phyloP scores from a whole-genome alignment of 2,888 invertebrate genomes.

The Trachelus iudaicus region DNA sequence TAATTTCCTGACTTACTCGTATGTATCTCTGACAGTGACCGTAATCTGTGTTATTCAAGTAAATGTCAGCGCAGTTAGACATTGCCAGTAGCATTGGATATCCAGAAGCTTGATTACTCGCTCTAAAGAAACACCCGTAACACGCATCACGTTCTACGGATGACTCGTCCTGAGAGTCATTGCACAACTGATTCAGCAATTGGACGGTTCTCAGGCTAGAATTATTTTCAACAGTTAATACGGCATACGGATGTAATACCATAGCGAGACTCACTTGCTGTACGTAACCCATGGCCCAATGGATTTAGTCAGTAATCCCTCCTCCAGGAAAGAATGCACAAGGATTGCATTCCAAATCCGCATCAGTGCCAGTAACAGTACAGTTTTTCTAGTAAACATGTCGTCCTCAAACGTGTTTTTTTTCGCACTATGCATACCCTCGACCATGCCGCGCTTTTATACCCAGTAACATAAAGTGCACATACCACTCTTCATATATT shows the following conservation, averaged over 20 bases:
- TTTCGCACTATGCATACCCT: background rate
- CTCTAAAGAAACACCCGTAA: constrained; percentile 73
- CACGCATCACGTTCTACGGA: constrained; percentile 72
- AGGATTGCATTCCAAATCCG: background rate
- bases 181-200: constrained; percentile 73
- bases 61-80: constrained; percentile 47
- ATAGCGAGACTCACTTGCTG: background rate
- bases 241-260: background rate
- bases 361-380: background rate
- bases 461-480: background rate
- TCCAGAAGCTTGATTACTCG: constrained; percentile 60
- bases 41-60: constrained; percentile 50
- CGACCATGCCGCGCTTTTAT: background rate
- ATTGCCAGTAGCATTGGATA: constrained; percentile 51
- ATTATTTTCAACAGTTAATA: constrained; percentile 20
- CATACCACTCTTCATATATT: background rate
- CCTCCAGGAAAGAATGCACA: background rate
- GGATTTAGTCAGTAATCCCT: background rate
- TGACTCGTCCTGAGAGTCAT: constrained; percentile 73
- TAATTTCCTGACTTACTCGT: constrained; percentile 32
- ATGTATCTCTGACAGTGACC: constrained; percentile 51
- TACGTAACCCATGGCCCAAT: background rate
- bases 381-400: background rate
- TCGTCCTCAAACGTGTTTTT: background rate
- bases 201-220: constrained; percentile 66